Percentiles rank a stretch among this genome's conserved stretches.
Evolutionary conservation across 2,113 vertebrate genomes (phyloP).

Genomic region (Nesogale talazaci): DNA sequence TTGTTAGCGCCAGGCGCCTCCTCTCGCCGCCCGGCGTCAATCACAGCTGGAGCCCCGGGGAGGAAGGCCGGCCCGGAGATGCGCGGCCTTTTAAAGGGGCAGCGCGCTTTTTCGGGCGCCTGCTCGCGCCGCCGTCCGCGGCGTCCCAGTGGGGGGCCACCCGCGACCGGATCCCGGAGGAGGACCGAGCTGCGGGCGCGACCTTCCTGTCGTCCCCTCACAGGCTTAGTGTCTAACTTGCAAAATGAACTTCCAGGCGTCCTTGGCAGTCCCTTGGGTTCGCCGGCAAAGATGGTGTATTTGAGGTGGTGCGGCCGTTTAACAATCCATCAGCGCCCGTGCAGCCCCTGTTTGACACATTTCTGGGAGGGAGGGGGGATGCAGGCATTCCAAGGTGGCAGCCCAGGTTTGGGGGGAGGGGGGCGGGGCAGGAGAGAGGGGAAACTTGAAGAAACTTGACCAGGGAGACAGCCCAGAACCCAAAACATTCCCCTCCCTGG

Average conservation of each 20-base stretch:
- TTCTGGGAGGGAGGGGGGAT: background rate
- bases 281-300: background rate
- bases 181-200: background rate
- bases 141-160: background rate
- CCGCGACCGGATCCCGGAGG: background rate
- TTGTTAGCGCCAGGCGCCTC: slow-evolving; percentile 87
- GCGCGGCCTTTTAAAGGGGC: slow-evolving; percentile 83
- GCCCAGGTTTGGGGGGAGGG: background rate
- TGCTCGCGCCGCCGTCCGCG: background rate
- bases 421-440: background rate
- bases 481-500: background rate
- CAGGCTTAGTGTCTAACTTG: background rate
- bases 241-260: background rate
- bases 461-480: slow-evolving; percentile 42
- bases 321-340: background rate
- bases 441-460: slow-evolving; percentile 34
- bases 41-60: slow-evolving; percentile 80
- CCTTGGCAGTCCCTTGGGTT: background rate
- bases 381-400: background rate
- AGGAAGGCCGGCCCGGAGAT: slow-evolving; percentile 72
- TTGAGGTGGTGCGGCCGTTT: background rate
- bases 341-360: background rate
- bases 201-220: slow-evolving; percentile 14
- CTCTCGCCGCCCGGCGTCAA: slow-evolving; percentile 86
- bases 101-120: slow-evolving; percentile 66